Base-by-base conservation (phyloP, 2,797 vertebrate species). In the Coreius guichenoti region DNA sequence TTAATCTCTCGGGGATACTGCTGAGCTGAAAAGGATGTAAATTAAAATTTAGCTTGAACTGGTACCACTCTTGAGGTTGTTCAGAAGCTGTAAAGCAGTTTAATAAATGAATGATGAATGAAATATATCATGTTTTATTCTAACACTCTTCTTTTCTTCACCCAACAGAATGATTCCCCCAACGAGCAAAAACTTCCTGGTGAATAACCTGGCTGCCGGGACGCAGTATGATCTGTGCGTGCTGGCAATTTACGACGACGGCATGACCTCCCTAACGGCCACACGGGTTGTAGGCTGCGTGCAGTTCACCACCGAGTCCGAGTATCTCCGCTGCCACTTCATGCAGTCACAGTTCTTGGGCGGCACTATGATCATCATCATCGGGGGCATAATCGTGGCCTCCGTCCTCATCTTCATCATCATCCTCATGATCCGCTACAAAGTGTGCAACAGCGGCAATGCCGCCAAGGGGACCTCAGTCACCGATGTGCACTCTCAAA, bases 341-440 rank as follows among this genome's bases (percentile, higher is more conserved):
- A 99, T 99, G 98, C 98, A 99, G 94, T 98, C 97, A 43, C 98
- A 99, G 94, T 99, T 99, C 93, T 95, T 99, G 89, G 98, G 98
- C 0, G 98, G 98, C 81, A 99, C 98, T 81, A 99, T 99, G 98
- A 99, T 99, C 90, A 99, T 99, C 92, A 99, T 99, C 92, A 99
- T 99, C 2, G 98, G 98, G 31, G 98, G 98, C 83, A 97, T 99
- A 90, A 99, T 99, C 2, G 98, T 99, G 85, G 97, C 98, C 7
- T 99, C 98, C 0, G 98, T 99, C 90, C 96, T 99, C 2, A 95
- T 99, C 89, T 99, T 99, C 95, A 99, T 99, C 94, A 97, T 99
- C 91, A 99, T 99, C 92, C 96, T 99, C 84, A 99, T 99, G 98
- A 99, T 99, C 91, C 96, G 98, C 33, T 99, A 99, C 93, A 99